Base-by-base conservation (phyloP, 2,113 vertebrate species). In the Lophochroa leadbeateri region DNA sequence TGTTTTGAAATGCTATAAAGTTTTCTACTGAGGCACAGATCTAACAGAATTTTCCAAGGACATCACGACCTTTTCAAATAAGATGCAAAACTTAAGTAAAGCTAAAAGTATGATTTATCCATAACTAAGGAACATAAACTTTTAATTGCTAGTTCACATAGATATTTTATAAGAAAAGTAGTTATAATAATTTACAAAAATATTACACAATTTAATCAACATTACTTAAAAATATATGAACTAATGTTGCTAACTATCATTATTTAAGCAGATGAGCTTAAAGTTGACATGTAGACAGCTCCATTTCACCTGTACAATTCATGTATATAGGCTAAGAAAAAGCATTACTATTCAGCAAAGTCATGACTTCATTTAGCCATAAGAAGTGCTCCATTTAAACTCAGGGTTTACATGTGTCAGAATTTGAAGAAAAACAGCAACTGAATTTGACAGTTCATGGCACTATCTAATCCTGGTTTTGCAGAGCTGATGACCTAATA, bases 401-500 rank as follows among this genome's bases (percentile, higher is more conserved):
- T 55, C 7, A 28, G 28, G 8, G 37, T 37, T 37, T 37, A 37
- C 9, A 37, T 46, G n/a, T 43, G 65, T 71, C 84, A 86, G 68
- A 89, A 64, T 1, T 84, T 2, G 11, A 92, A 89, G 89, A 57
- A 92, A 96, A 95, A 86, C 80, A 86, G 77, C 37, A 84, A 84
- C 53, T 58, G 81, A 81, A 67, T 91, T 81, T 78, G n/a, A 41
- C 39, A 13, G 39, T 41, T 41, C 86, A 53, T 37, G 41, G 81
- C 46, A 61, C 55, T 91, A 78, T 64, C 83, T 90, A 80, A 28
- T 69, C 44, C 83, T 52, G 47, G 63, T 39, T 92, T 60, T 90
- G 46, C 64, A 67, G 64, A 81, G 81, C 72, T 91, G 58, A 72
- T 89, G 84, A 92, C 77, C 86, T 92, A 86, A 84, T 84, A 29